phyloP scores from a whole-genome alignment of 2,113 vertebrate species.

The Indicator maculatus region DNA sequence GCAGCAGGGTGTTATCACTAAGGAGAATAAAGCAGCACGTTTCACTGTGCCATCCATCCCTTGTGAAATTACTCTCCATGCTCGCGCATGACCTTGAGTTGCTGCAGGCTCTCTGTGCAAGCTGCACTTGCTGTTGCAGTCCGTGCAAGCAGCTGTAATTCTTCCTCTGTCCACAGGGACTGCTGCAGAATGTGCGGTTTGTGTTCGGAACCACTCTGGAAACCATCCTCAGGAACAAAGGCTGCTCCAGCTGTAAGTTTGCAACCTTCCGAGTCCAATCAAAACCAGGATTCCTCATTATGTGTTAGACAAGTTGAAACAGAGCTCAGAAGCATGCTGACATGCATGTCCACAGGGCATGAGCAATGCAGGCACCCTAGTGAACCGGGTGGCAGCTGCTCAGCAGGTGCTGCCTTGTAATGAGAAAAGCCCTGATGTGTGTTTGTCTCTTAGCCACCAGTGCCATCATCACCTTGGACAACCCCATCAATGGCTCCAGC shows the following conservation, averaged over 20 bases:
- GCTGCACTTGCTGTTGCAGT: neutral
- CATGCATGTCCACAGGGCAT: neutral
- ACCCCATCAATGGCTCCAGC: constrained; percentile 91
- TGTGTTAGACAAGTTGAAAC: neutral
- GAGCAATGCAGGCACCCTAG: constrained; percentile 27
- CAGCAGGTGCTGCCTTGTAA: constrained; percentile 34
- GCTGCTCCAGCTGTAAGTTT: constrained; percentile 89
- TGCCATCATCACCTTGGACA: constrained; percentile 87
- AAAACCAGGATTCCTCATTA: constrained; percentile 27
- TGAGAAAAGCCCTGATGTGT: neutral
- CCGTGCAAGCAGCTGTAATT: constrained; percentile 38
- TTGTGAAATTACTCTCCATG: neutral
- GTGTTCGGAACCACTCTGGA: constrained; percentile 94
- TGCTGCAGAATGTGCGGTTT: constrained; percentile 95
- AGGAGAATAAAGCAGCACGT: neutral
- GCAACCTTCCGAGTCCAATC: constrained; percentile 15
- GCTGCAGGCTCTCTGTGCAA: neutral
- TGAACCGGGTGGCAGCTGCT: constrained; percentile 41
- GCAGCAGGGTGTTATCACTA: neutral
- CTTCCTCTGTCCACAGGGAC: constrained; percentile 82
- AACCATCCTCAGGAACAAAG: constrained; percentile 92
- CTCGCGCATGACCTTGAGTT: neutral
- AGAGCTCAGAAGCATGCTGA: constrained; percentile 32
- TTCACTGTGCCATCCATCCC: neutral
- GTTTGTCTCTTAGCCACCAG: constrained; percentile 73